Evolutionary conservation across 2,113 vertebrate genomes (phyloP).

Genomic region (Menidia beryllina): DNA sequence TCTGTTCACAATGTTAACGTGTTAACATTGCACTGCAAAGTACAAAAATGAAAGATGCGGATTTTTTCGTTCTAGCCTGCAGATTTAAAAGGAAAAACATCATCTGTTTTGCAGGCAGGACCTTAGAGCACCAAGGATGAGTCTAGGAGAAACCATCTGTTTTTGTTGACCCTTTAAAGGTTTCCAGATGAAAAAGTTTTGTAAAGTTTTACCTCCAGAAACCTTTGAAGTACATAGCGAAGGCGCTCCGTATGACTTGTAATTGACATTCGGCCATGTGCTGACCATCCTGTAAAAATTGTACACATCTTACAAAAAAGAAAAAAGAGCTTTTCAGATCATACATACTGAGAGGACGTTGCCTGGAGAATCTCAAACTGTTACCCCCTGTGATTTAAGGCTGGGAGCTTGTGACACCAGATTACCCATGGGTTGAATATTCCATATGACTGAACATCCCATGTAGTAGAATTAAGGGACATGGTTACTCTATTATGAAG

Average conservation of each 20-base stretch:
- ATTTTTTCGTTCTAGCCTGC: slow-evolving; percentile 28
- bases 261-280: slow-evolving; percentile 49
- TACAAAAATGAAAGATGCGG: slow-evolving; percentile 37
- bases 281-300: slow-evolving; percentile 34
- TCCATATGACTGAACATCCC: not conserved
- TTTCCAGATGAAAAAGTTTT: slow-evolving; percentile 6
- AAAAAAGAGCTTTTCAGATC: no score
- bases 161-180: slow-evolving; percentile 15
- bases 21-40: no score
- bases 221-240: slow-evolving; percentile 19
- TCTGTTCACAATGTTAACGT: no score
- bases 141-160: slow-evolving; percentile 9
- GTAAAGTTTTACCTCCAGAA: not conserved
- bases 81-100: slow-evolving; percentile 44
- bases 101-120: not conserved
- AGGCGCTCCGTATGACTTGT: slow-evolving; percentile 32
- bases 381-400: slow-evolving; percentile 1
- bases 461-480: not conserved
- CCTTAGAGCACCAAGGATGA: not conserved
- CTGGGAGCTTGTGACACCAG: not conserved
- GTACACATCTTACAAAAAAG: no score
- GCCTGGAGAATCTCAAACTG: not conserved
- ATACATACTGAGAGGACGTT: slow-evolving; percentile 21
- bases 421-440: not conserved
- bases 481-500: not conserved